Evolutionary conservation across 2,113 vertebrate species (phyloP).

Genomic region (Isichthys henryi): DNA sequence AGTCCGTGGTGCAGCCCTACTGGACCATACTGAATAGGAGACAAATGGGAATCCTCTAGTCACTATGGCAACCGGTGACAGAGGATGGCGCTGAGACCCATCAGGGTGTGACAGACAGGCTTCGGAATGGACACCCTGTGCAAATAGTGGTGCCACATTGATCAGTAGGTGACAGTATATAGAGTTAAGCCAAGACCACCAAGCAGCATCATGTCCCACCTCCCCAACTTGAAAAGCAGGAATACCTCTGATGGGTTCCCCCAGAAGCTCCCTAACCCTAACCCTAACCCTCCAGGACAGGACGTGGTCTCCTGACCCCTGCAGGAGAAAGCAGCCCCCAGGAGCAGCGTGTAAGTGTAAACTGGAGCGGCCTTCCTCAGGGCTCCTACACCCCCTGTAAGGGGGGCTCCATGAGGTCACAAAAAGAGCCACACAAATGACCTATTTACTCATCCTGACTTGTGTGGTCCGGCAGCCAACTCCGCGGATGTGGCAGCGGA

Average conservation of each 20-base stretch:
- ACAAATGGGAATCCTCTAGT: background rate
- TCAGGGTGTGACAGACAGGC: background rate
- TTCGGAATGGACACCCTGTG: background rate
- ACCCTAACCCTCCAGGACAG: background rate
- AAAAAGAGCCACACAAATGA: background rate
- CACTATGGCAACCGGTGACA: background rate
- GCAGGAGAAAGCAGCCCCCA: background rate
- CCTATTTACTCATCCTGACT: conserved; percentile 2
- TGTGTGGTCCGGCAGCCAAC: conserved; percentile 14
- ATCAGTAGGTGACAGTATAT: background rate
- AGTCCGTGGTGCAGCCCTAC: background rate
- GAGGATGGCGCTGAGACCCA: background rate
- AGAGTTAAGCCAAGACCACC: background rate
- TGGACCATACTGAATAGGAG: background rate
- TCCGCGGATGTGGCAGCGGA: background rate
- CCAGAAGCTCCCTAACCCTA: background rate
- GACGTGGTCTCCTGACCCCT: background rate
- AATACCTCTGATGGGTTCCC: background rate
- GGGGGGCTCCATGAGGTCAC: background rate
- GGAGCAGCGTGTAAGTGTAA: background rate
- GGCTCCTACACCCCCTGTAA: background rate
- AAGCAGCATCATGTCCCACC: background rate
- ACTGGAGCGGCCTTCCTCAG: background rate
- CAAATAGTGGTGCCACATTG: background rate
- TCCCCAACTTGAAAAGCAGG: background rate